Evolutionary conservation across 2,888 invertebrate genomes (phyloP), one percentile per base, ranked within the genome.

Genomic region (Salpingus planirostris): DNA sequence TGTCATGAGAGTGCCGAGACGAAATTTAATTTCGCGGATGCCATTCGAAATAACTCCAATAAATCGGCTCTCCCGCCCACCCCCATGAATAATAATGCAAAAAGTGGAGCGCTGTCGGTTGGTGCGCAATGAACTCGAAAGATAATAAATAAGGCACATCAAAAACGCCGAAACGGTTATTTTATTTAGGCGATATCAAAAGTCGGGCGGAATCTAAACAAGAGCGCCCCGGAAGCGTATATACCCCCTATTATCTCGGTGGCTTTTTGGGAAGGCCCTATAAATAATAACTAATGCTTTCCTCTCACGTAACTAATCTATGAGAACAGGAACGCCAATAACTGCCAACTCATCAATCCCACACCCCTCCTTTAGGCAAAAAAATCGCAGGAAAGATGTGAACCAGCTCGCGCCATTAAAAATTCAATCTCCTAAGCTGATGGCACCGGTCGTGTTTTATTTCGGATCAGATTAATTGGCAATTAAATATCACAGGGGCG

Each of bases 301-400:
- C 62, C 49, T 44, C 58, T 61, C 62, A 62, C 62, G 62, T 62
- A 61, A 59, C 60, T 61, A 61, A 62, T 61, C 59, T 59, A 60
- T 59, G 59, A 56, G 55, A 57, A 55, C 57, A 55, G 59, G 54
- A 59, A 56, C 54, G 55, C 55, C 57, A 59, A 60, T 60, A 61
- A 57, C 58, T 58, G 61, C 57, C 57, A 56, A 56, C 55, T 57
- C 60, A 60, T 61, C 60, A 58, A 54, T 57, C 50, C 41, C 42
- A 40, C 40, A 37, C 42, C 35, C 44, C 38, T 42, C 34, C 33
- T n/a, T n/a, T n/a, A 35, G 18, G 11, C 15, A 8, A 3, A 13
- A 13, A 13, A 15, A 15, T 13, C 24, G 11, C 18, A 32, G 42
- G 40, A 40, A 40, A 44, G 42, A 49, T n/a, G n/a, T n/a, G n/a